These are phyloP conservation scores for Endomychus coccineus DNA, from an alignment of 2,888 invertebrate species.

Conservation along the genomic window DNA sequence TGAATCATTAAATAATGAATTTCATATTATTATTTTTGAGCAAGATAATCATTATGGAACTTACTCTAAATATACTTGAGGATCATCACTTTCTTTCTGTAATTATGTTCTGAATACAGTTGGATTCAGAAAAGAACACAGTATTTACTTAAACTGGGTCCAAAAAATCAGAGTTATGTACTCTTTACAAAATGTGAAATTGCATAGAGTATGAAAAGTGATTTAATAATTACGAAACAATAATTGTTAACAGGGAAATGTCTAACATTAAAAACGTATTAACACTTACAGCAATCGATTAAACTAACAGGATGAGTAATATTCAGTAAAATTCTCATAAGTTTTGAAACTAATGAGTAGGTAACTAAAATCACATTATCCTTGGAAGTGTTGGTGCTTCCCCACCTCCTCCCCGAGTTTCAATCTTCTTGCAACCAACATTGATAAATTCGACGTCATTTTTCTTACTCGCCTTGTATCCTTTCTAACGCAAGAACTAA, in stretches of 20 bases:
- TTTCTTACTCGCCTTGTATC: constrained; percentile 46
- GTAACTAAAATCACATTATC: constrained; percentile 45
- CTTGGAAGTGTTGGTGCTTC: constrained; percentile 26
- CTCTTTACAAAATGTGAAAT: too few relatives aligned
- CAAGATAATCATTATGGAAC: too few relatives aligned
- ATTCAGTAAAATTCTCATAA: constrained; percentile 18
- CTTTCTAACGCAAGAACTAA: constrained; percentile 40
- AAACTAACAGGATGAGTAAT: constrained; percentile 7
- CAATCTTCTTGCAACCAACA: constrained; percentile 43
- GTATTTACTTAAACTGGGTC: too few relatives aligned
- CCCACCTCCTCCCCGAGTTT: constrained; percentile 36
- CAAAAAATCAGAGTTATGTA: too few relatives aligned
- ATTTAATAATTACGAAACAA: constrained; percentile 11
- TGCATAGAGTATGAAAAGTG: too few relatives aligned
- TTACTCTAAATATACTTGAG: too few relatives aligned
- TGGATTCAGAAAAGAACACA: too few relatives aligned
- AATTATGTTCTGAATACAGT: too few relatives aligned
- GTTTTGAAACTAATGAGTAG: constrained; percentile 36
- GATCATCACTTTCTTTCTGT: too few relatives aligned
- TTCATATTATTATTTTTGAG: too few relatives aligned
- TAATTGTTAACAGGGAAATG: constrained; percentile 14
- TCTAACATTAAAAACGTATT: constrained; percentile 11
- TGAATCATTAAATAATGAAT: too few relatives aligned
- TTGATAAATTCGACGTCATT: constrained; percentile 50
- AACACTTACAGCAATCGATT: constrained; percentile 11